Evolutionary conservation across 2,888 invertebrate genomes (phyloP).

Genomic region (Parapristionchus giblindavisi): DNA sequence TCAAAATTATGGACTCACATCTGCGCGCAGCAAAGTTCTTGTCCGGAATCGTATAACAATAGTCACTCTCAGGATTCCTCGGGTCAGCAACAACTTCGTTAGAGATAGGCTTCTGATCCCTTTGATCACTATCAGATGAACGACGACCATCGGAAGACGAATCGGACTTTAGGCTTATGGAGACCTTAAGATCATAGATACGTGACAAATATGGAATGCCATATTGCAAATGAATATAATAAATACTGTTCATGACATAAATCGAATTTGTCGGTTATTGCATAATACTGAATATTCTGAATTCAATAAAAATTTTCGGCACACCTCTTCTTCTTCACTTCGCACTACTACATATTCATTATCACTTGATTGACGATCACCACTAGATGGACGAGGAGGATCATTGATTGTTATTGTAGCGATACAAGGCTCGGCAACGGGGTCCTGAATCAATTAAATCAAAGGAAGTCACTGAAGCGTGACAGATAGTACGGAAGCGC

Average conservation of each 20-base stretch:
- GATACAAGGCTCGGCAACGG: not conserved
- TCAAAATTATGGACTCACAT: not conserved
- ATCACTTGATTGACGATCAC: slow-evolving; percentile 3
- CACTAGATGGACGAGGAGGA: not conserved
- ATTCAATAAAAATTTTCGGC: not conserved
- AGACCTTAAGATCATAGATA: slow-evolving; percentile 2
- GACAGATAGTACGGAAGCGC: no score
- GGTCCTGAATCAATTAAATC: not conserved
- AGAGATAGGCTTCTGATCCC: not conserved
- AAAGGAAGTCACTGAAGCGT: no score
- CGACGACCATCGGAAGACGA: slow-evolving; percentile 3
- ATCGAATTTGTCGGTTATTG: not conserved
- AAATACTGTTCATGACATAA: not conserved
- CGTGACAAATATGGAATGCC: not conserved
- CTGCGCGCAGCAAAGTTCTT: slow-evolving; percentile 8
- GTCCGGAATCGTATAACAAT: slow-evolving; percentile 37
- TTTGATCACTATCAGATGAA: not conserved
- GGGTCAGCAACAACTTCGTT: slow-evolving; percentile 24
- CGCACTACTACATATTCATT: slow-evolving; percentile 15
- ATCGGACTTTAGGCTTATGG: slow-evolving; percentile 18
- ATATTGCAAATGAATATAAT: not conserved
- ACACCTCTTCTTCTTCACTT: slow-evolving; percentile 29
- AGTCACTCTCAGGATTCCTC: slow-evolving; percentile 31
- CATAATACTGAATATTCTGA: not conserved
- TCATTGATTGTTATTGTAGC: slow-evolving; percentile 11